Percentiles rank a stretch among this genome's conserved stretches.
phyloP scores from a whole-genome alignment of 2,797 vertebrate genomes.

The Sebastes oblongus region DNA sequence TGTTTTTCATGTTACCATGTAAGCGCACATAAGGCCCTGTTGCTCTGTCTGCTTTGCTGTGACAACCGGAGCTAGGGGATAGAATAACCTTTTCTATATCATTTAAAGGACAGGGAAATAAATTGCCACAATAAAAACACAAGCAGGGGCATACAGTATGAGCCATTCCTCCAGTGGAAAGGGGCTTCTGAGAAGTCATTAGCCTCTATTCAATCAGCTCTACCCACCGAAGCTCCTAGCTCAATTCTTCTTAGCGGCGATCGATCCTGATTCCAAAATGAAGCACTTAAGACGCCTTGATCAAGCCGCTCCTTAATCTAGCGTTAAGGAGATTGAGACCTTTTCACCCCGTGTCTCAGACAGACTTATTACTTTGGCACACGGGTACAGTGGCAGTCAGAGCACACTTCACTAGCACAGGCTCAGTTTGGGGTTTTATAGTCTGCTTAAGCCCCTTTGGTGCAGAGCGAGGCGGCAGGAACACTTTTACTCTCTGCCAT shows the following conservation, averaged over 20 bases:
- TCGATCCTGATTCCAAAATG: constrained; percentile 77
- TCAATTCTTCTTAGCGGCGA: constrained; percentile 74
- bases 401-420: constrained; percentile 33
- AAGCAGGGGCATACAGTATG: constrained; percentile 9
- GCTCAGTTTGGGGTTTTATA: constrained; percentile 38
- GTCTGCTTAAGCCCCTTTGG: constrained; percentile 55
- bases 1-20: constrained; percentile 61
- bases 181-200: constrained; percentile 66
- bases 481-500: constrained; percentile 61
- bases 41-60: neutral
- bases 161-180: constrained; percentile 23
- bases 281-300: constrained; percentile 76
- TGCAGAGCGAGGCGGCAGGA: constrained; percentile 27
- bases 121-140: constrained; percentile 16
- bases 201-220: constrained; percentile 71
- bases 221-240: constrained; percentile 58
- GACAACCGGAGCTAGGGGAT: neutral
- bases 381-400: constrained; percentile 48
- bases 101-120: constrained; percentile 3
- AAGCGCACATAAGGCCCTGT: neutral
- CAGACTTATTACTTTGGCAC: constrained; percentile 60
- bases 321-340: constrained; percentile 70
- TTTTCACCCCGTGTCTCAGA: constrained; percentile 69
- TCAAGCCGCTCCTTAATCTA: constrained; percentile 76
- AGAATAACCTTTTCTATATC: neutral